A percentile compares a stretch with the other conserved stretches of the same genome.
These are phyloP conservation scores for Pseudolaguvia tuberculata DNA, from an alignment of 2,113 vertebrate species.

Conservation along the genomic window DNA sequence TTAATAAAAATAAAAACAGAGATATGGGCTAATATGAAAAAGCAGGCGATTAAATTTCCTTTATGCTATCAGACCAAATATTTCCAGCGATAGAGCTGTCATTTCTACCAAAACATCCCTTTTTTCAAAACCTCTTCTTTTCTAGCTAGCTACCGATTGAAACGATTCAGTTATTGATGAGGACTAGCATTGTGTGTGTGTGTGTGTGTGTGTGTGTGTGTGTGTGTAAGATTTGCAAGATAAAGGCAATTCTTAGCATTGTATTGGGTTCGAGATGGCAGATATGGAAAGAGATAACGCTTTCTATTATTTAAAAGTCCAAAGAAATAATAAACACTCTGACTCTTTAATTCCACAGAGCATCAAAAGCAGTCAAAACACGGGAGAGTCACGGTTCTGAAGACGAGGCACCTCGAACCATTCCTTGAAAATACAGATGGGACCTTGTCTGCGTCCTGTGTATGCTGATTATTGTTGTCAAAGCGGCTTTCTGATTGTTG, in stretches of 20 bases:
- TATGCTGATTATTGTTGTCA: background rate
- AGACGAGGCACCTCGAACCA: background rate
- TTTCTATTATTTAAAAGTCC: background rate
- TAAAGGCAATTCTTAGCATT: constrained; percentile 2
- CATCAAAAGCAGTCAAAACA: constrained; percentile 61
- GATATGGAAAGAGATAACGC: background rate
- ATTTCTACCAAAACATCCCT: background rate
- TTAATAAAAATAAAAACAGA: background rate
- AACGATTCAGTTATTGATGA: background rate
- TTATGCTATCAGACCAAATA: background rate
- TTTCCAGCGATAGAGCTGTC: background rate
- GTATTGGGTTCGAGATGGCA: background rate
- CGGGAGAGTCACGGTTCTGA: constrained; percentile 62
- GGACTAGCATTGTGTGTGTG: background rate
- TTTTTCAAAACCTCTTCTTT: background rate
- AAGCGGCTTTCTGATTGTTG: constrained; percentile 16
- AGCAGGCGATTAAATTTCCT: background rate
- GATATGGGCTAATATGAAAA: background rate
- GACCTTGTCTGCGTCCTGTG: background rate
- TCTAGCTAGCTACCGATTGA: background rate
- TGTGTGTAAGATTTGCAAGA: too few relatives aligned
- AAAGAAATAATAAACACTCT: background rate
- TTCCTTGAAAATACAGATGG: background rate
- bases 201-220: too few relatives aligned
- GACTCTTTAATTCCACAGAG: constrained; percentile 50